Base-by-base conservation (phyloP, 2,888 invertebrate species). In the Agrotis ipsilon region DNA sequence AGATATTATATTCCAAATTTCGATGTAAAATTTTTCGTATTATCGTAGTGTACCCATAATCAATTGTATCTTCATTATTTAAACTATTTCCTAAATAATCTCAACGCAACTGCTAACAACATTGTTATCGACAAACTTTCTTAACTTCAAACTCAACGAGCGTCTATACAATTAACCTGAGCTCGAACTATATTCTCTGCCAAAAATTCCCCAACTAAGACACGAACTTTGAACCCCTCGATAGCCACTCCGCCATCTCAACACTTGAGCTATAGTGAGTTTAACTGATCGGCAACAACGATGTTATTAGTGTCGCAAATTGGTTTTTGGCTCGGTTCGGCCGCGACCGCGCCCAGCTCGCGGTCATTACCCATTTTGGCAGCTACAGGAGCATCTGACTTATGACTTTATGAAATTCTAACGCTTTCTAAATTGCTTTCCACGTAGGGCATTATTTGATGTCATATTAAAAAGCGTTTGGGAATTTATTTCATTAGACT, bases 351-450 rank as follows among this genome's bases (percentile, higher is more conserved):
- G 89, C 90, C 88, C 89, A 88, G 88, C 90, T 91, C 93, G 92
- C 93, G 93, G 93, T 94, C 95, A 94, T 95, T 95, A 95, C 92
- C 95, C 92, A 92, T 94, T 94, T 96, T 95, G 95, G 95, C 95
- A 94, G 92, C 91, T 81, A 83, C 84, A 85, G 81, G 85, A 85
- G 85, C 76, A 46, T 62, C 75, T 78, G 92, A 94, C 92, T 93
- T 94, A 93, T 91, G 87, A 91, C 90, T 91, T 91, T 92, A 92
- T 90, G 92, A 92, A 91, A 92, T 91, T 89, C 87, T 89, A 87
- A 70, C 76, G 76, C 72, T 75, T 69, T 85, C 81, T 78, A 85
- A 85, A 84, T 84, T 84, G 84, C 83, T 84, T 83, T 85, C 65
- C 75, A 74, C 70, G 75, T 79, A 74, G 74, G 78, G 21, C 54